Conservation (phyloP, 2,797 vertebrate genomes). For the Pangasius larnaudii region DNA sequence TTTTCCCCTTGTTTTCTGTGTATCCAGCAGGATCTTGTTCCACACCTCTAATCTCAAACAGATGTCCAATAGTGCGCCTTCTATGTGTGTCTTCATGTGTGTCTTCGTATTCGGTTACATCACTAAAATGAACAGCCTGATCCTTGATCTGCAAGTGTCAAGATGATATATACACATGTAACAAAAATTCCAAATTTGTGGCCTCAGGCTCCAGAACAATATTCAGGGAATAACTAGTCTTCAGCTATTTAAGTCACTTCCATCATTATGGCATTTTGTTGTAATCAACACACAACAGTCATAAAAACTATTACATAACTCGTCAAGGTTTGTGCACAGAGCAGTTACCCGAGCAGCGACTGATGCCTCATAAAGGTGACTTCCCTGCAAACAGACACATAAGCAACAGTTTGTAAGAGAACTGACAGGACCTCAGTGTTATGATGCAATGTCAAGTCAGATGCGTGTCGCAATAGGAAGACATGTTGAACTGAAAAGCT, state of each 20-base stretch:
- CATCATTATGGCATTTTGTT: not conserved
- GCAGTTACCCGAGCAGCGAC: not conserved
- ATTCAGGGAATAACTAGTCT: not conserved
- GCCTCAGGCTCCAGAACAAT: not conserved
- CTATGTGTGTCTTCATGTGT: not conserved
- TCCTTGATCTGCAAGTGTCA: not conserved
- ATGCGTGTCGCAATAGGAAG: not conserved
- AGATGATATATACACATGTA: not conserved
- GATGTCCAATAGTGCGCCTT: not conserved
- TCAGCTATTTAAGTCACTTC: not conserved
- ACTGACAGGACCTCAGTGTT: not conserved
- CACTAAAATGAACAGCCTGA: not conserved
- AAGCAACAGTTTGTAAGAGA: not conserved
- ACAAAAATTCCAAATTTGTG: not conserved
- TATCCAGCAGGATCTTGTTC: not conserved
- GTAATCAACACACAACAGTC: not conserved
- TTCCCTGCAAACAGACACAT: not conserved
- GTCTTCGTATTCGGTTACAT: not conserved
- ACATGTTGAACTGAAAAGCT: not conserved
- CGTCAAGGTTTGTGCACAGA: not conserved
- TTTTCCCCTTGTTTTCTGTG: not conserved
- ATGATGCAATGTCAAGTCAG: not conserved
- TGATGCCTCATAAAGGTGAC: not conserved
- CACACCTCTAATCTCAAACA: not conserved
- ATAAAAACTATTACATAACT: not conserved